Conservation (phyloP, 1,140 invertebrate genomes). For the Apis cerana region DNA sequence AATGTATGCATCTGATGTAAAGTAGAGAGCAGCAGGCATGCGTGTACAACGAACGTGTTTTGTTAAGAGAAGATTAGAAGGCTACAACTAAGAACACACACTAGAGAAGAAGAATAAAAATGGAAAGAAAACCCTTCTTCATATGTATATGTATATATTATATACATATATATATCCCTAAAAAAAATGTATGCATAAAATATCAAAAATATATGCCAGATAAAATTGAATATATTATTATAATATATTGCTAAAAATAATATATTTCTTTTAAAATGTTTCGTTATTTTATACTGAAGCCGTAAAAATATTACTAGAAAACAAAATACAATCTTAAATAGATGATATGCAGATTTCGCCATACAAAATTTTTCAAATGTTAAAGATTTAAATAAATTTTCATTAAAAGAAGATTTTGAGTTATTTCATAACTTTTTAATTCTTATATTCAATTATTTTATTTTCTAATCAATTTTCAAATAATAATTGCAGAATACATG, state of each 20-base stretch:
- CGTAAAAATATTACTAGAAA: conserved; percentile 28
- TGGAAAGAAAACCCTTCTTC: conserved; percentile 31
- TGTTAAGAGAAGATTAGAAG: conserved; percentile 66
- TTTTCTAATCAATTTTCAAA: no score
- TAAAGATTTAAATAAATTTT: not conserved
- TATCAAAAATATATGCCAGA: conserved; percentile 2
- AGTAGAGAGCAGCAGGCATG: conserved; percentile 72
- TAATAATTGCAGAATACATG: no score
- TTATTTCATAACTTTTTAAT: no score
- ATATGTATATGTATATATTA: not conserved
- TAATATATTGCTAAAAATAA: not conserved
- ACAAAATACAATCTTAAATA: not conserved
- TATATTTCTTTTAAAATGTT: not conserved
- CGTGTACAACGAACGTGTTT: conserved; percentile 66
- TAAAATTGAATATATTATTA: not conserved
- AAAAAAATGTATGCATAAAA: not conserved
- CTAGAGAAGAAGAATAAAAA: conserved; percentile 62
- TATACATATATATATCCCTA: not conserved
- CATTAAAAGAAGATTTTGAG: not conserved
- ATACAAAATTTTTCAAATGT: no score
- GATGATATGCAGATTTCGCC: conserved; percentile 32
- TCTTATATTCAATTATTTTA: no score
- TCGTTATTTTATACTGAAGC: conserved; percentile 4
- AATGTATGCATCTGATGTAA: conserved; percentile 41
- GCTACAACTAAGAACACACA: conserved; percentile 68